Percentiles rank a stretch among this genome's conserved stretches.
phyloP scores from a whole-genome alignment of 2,888 invertebrate species.

The Stegana nigrithorax region DNA sequence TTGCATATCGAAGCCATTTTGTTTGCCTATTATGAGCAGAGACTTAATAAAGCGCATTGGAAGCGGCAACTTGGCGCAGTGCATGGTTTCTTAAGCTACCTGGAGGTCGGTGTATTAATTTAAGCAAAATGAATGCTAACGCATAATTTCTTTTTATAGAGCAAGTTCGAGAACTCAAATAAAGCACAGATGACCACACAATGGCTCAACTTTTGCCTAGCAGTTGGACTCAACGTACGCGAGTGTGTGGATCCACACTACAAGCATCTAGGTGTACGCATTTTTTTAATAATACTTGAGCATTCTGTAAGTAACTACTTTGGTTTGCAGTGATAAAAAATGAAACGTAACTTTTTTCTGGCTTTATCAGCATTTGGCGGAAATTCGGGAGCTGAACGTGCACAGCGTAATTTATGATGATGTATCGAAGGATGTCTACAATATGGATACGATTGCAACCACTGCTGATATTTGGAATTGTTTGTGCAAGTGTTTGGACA shows the following conservation, averaged over 20 bases:
- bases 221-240: constrained; percentile 59
- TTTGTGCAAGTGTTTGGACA: constrained; percentile 58
- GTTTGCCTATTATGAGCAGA: constrained; percentile 54
- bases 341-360: not conserved
- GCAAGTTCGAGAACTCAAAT: too few species aligned
- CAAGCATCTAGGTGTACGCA: constrained; percentile 55
- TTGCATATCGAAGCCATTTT: constrained; percentile 36
- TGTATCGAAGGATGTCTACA: constrained; percentile 52
- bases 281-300: constrained; percentile 53
- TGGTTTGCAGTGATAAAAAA: not conserved
- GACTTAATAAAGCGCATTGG: constrained; percentile 54
- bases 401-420: constrained; percentile 63
- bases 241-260: constrained; percentile 56
- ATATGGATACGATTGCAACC: constrained; percentile 44
- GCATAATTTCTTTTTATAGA: too few species aligned
- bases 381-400: constrained; percentile 57
- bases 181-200: constrained; percentile 33
- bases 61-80: constrained; percentile 59
- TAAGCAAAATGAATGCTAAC: not conserved
- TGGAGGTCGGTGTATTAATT: constrained; percentile 57
- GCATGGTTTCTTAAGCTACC: constrained; percentile 55
- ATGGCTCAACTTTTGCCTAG: constrained; percentile 56
- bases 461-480: constrained; percentile 57
- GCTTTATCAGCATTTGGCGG: constrained; percentile 38
- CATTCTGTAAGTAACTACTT: constrained; percentile 45